Percentiles rank a stretch among this genome's conserved stretches.
These are phyloP conservation scores for Bombus waltoni DNA, from an alignment of 1,140 invertebrate genomes.

Conservation along the genomic window DNA sequence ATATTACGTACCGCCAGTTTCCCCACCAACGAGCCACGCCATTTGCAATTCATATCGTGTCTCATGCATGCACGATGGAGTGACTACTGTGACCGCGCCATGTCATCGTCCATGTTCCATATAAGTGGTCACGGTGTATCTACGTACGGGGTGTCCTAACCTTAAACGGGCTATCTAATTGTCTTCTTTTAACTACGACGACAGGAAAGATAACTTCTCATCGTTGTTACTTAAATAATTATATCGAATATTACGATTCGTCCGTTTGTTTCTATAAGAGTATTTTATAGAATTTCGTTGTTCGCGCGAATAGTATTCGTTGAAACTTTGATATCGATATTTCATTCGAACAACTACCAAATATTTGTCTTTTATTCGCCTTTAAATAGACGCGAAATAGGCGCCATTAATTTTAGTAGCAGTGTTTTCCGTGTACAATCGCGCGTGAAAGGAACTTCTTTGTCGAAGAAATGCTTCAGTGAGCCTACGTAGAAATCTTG, in stretches of 20 bases:
- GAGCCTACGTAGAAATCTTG: slow-evolving; percentile 12
- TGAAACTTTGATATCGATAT: no score
- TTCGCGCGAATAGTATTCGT: no score
- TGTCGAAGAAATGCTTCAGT: neutral
- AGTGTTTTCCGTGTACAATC: no score
- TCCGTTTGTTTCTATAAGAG: no score
- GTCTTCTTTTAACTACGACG: neutral
- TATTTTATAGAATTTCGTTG: no score
- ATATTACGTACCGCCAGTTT: slow-evolving; percentile 59
- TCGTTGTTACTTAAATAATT: no score
- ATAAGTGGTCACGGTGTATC: slow-evolving; percentile 57
- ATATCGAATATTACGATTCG: no score
- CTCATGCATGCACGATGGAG: slow-evolving; percentile 70
- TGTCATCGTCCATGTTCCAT: slow-evolving; percentile 64
- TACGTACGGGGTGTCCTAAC: neutral
- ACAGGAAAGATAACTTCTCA: neutral
- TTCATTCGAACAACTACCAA: no score
- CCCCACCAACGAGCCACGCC: slow-evolving; percentile 40
- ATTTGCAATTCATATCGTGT: slow-evolving; percentile 72
- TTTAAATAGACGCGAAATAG: no score
- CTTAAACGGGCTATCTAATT: neutral
- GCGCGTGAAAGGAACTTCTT: slow-evolving; percentile 48
- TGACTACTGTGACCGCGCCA: slow-evolving; percentile 63
- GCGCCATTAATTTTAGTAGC: no score
- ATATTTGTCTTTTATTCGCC: no score